Evolutionary conservation across 92 coral and sea anemone species (phyloP).

Genomic region (Virgularia gustaviana): DNA sequence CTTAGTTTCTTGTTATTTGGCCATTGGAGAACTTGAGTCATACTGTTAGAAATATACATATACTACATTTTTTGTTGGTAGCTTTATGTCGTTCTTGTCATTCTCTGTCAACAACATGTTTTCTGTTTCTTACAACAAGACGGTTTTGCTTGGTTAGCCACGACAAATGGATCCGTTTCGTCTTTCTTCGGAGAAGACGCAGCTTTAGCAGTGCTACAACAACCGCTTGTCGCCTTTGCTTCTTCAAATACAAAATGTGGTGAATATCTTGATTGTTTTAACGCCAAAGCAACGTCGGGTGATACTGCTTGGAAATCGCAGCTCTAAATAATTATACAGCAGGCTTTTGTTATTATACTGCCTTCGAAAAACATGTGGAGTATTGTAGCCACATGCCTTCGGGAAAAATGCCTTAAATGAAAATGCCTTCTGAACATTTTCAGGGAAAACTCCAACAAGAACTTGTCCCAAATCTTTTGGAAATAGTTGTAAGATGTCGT

Average conservation of each 20-base stretch:
- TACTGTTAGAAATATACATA: too few relatives aligned
- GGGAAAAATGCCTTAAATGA: not conserved
- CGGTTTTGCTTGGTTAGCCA: conserved; percentile 13
- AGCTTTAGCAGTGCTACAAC: too few relatives aligned
- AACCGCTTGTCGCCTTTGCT: not conserved
- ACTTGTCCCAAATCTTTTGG: too few relatives aligned
- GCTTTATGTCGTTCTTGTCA: too few relatives aligned
- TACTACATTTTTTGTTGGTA: too few relatives aligned
- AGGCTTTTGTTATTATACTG: not conserved
- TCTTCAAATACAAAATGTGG: conserved; percentile 30
- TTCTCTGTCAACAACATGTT: conserved; percentile 16
- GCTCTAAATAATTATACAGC: too few relatives aligned
- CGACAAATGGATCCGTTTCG: conserved; percentile 16
- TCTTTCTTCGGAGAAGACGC: not conserved
- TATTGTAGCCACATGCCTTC: too few relatives aligned
- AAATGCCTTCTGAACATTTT: too few relatives aligned
- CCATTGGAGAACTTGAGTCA: too few relatives aligned
- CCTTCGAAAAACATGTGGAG: not conserved
- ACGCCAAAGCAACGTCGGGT: conserved; percentile 21
- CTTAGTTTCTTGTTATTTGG: too few relatives aligned
- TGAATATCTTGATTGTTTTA: conserved; percentile 33
- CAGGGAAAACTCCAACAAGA: too few relatives aligned
- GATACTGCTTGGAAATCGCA: conserved; percentile 11
- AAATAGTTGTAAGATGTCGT: too few relatives aligned
- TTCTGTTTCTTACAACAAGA: conserved; percentile 29